Conservation (phyloP, 2,888 invertebrate genomes). For the Tupiocoris notatus region DNA sequence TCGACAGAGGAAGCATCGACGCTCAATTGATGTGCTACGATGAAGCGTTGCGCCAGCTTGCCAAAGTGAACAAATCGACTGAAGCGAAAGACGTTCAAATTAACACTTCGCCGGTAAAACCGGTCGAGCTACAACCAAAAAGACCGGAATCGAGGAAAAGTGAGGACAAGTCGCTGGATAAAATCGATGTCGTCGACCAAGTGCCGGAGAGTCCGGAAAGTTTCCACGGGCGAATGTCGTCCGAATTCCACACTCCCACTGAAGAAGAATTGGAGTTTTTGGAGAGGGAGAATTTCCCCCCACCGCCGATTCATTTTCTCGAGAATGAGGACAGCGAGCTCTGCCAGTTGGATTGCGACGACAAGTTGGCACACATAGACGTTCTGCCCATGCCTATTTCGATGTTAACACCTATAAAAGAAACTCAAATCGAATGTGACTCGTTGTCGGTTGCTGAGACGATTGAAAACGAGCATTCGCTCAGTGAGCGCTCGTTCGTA, state of each 20-base stretch:
- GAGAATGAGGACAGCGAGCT: constrained; percentile 46
- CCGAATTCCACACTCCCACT: constrained; percentile 12
- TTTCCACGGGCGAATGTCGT: not conserved
- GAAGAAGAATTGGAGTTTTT: constrained; percentile 45
- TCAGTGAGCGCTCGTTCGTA: constrained; percentile 30
- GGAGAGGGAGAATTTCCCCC: constrained; percentile 47
- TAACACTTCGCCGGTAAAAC: constrained; percentile 29
- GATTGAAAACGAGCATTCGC: constrained; percentile 40
- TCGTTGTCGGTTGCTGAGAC: constrained; percentile 44
- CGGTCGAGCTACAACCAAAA: constrained; percentile 5
- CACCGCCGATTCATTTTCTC: constrained; percentile 47
- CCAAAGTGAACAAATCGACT: constrained; percentile 46
- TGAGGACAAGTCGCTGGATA: not conserved
- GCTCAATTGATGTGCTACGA: constrained; percentile 52
- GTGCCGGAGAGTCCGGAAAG: constrained; percentile 20
- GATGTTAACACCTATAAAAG: constrained; percentile 48
- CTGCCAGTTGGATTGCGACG: constrained; percentile 42
- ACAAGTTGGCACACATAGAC: constrained; percentile 38
- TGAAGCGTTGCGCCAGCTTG: constrained; percentile 51
- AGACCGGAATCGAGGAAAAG: not conserved
- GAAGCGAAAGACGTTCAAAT: constrained; percentile 31
- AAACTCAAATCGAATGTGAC: constrained; percentile 45
- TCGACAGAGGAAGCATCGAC: constrained; percentile 49
- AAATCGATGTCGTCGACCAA: constrained; percentile 4
- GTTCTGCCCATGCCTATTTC: constrained; percentile 45